These are phyloP conservation scores for Lerema accius DNA, from an alignment of 1,140 invertebrate species.

Conservation along the genomic window DNA sequence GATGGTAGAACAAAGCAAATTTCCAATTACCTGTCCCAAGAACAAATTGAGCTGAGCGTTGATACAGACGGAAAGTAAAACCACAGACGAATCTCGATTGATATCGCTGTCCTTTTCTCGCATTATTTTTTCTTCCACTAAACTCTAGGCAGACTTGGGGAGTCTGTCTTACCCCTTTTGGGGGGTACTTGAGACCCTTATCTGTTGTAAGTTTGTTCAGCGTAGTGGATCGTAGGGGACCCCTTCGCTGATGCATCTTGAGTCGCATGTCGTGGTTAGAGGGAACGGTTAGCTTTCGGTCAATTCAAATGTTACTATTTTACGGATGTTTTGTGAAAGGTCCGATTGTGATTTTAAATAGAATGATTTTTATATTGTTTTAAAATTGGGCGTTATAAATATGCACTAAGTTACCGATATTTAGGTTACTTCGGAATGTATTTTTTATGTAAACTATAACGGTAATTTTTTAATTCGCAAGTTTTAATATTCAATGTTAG, in stretches of 20 bases:
- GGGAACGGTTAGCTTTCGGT: conserved; percentile 42
- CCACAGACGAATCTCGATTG: conserved; percentile 54
- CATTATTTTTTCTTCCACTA: conserved; percentile 78
- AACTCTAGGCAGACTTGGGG: conserved; percentile 77
- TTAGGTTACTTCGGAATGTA: no score
- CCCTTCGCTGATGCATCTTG: conserved; percentile 77
- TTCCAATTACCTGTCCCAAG: conserved; percentile 36
- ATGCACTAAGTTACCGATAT: no score
- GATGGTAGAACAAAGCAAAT: conserved; percentile 29
- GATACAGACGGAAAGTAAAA: conserved; percentile 45
- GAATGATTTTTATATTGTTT: neutral
- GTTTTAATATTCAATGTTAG: no score
- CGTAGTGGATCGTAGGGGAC: conserved; percentile 77
- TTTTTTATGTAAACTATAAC: no score
- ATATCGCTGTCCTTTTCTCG: conserved; percentile 59
- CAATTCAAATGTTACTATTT: conserved; percentile 30
- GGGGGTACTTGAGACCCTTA: conserved; percentile 78
- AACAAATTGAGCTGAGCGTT: conserved; percentile 39
- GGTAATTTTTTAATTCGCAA: no score
- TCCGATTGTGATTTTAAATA: neutral
- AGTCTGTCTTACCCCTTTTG: conserved; percentile 79
- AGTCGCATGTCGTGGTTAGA: conserved; percentile 59
- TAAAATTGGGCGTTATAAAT: no score
- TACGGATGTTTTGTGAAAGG: neutral
- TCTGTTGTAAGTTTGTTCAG: conserved; percentile 81